Evolutionary conservation across 35 echinoderm and acorn worm species (phyloP), one percentile per base, ranked within the genome.

Genomic region (Patiria miniata): DNA sequence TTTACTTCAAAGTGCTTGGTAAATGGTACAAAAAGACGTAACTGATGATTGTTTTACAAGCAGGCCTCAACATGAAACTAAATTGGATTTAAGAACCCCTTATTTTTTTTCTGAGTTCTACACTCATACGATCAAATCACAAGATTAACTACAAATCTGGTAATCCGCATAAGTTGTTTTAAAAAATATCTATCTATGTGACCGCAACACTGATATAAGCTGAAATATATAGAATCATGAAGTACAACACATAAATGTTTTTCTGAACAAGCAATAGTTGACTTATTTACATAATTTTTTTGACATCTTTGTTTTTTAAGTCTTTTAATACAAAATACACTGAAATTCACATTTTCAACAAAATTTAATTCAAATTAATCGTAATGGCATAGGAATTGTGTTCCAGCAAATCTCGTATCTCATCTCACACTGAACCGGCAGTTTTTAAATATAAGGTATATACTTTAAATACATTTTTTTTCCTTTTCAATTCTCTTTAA

Each of bases 251-350:
- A 32, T 73, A 1, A n/a, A 60, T 26, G 56, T 22, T 69, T 47
- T 47, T 47, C 42, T 47, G 4, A 47, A 47, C 42, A 47, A 6
- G 19, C 65, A 32, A 26, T 23, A 73, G 26, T 34, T 73, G 65
- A 32, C 65, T 7, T 22, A 73, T 73, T 32, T 73, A 73, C 65
- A 73, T 1, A 36, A 26, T 73, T 73, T 73, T 30, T 36, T n/a
- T n/a, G n/a, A n/a, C n/a, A 30, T 36, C 26, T 36, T 44, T 38
- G 10, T 42, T 81, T 50, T 81, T 1, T 18, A 81, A 42, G 34
- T 79, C 1, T 81, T 81, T 42, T 81, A 44, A 9, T 42, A 81
- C 79, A 81, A 81, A 81, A 81, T 53, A 81, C 39, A 81, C 16
- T 42, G 17, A 81, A 81, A 51, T 32, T 73, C 29, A 73, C 65